Percentiles rank a stretch among this genome's conserved stretches.
phyloP scores from a whole-genome alignment of 1,140 invertebrate species.

The Micrasema longulum region DNA sequence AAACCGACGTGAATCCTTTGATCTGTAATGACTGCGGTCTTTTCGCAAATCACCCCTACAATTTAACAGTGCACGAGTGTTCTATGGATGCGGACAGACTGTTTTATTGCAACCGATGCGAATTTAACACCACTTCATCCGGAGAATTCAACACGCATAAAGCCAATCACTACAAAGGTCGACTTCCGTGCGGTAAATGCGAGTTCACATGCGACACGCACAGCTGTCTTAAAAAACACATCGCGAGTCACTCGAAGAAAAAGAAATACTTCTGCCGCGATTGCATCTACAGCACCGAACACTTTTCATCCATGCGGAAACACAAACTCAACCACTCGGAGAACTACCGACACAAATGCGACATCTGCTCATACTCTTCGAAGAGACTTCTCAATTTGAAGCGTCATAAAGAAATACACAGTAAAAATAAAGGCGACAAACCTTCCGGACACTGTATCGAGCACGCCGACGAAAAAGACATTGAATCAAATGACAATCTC shows the following conservation, averaged over 20 bases:
- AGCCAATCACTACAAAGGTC: background rate
- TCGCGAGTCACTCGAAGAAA: background rate
- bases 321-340: slow-evolving; percentile 30
- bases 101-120: slow-evolving; percentile 19
- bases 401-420: slow-evolving; percentile 20
- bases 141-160: slow-evolving; percentile 1
- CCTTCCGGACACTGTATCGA: too few relatives aligned
- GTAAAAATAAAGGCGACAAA: too few relatives aligned
- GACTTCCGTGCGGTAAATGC: background rate
- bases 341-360: slow-evolving; percentile 16
- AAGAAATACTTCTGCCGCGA: slow-evolving; percentile 22
- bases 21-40: slow-evolving; percentile 7
- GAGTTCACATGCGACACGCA: background rate
- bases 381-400: slow-evolving; percentile 25
- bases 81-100: background rate
- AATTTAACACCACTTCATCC: background rate
- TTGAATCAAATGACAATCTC: too few relatives aligned
- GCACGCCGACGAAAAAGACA: too few relatives aligned
- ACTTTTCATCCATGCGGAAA: slow-evolving; percentile 23
- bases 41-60: background rate
- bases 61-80: background rate
- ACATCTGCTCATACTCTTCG: slow-evolving; percentile 11
- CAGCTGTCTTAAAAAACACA: background rate
- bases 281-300: slow-evolving; percentile 11
- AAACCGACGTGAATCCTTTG: slow-evolving; percentile 10